Percentiles rank a stretch among this genome's conserved stretches.
These are phyloP conservation scores for Vireo griseus DNA, from an alignment of 2,797 vertebrate genomes.

Conservation along the genomic window DNA sequence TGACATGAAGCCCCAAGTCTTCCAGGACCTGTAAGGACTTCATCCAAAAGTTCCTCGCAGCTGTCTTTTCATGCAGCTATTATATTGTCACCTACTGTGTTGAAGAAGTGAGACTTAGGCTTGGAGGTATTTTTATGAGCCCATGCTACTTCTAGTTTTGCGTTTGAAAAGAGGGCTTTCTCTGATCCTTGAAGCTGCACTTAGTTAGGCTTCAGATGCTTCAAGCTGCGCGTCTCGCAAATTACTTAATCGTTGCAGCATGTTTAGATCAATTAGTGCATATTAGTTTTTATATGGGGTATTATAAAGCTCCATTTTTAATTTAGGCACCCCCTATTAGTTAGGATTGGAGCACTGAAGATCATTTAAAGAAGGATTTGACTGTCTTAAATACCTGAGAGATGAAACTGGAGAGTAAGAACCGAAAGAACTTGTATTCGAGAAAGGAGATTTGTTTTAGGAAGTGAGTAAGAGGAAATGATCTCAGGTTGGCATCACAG, in stretches of 20 bases:
- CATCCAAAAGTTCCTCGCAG: accelerated
- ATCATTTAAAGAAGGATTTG: not conserved
- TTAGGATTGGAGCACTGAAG: not conserved
- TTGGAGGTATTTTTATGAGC: not conserved
- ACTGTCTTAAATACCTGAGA: not conserved
- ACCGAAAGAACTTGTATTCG: not conserved
- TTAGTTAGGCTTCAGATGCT: not conserved
- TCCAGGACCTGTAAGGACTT: not conserved
- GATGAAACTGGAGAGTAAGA: not conserved
- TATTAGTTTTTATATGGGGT: not conserved
- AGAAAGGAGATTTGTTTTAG: conserved; percentile 46
- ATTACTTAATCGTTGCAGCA: not conserved
- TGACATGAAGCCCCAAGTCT: accelerated
- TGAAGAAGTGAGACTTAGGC: not conserved
- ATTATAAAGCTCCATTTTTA: not conserved
- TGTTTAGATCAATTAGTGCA: not conserved
- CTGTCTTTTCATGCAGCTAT: accelerated
- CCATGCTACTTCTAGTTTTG: not conserved
- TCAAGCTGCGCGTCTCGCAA: not conserved
- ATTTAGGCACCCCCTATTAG: not conserved
- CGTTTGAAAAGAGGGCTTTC: not conserved
- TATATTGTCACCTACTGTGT: not conserved
- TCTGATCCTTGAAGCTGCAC: not conserved
- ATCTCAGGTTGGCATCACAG: conserved; percentile 44
- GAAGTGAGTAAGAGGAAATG: conserved; percentile 75